A percentile compares a stretch with the other conserved stretches of the same genome.
These are phyloP conservation scores for Drosophila kanekoi DNA, from an alignment of 2,888 invertebrate species.

Conservation along the genomic window DNA sequence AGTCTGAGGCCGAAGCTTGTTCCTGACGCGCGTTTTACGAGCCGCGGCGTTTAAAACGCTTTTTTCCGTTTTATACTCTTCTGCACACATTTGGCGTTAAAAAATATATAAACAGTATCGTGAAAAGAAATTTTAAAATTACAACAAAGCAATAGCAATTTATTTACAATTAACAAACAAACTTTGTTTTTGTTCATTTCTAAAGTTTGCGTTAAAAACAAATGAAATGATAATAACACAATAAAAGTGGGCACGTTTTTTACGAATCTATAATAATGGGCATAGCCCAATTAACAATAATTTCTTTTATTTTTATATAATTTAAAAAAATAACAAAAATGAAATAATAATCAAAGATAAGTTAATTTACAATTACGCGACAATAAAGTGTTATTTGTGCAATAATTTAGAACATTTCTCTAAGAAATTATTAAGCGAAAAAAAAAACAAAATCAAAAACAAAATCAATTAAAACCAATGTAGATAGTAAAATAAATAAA, in stretches of 20 bases:
- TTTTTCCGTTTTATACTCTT: conserved; percentile 65
- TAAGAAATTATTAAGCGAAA: conserved; percentile 64
- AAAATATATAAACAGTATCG: conserved; percentile 33
- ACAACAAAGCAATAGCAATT: conserved; percentile 7
- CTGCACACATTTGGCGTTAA: conserved; percentile 63
- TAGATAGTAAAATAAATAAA: conserved; percentile 46
- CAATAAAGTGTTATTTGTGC: conserved; percentile 55
- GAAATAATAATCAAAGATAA: conserved; percentile 9
- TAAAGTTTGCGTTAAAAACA: background rate
- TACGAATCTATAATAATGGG: conserved; percentile 55
- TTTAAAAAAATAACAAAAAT: conserved; percentile 24
- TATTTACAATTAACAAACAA: background rate
- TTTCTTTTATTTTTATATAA: conserved; percentile 55
- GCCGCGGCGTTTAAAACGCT: conserved; percentile 64
- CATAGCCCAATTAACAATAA: conserved; percentile 63
- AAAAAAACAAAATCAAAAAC: conserved; percentile 10
- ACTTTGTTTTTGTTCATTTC: conserved; percentile 21
- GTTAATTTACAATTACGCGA: conserved; percentile 2
- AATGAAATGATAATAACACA: conserved; percentile 37
- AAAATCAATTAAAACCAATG: conserved; percentile 41
- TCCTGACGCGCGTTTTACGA: conserved; percentile 84
- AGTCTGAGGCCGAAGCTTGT: conserved; percentile 63
- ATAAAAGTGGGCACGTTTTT: conserved; percentile 44
- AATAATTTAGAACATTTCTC: conserved; percentile 67
- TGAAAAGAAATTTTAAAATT: conserved; percentile 18